Evolutionary conservation across 2,888 invertebrate species (phyloP).

Genomic region (Coelinius sp.): DNA sequence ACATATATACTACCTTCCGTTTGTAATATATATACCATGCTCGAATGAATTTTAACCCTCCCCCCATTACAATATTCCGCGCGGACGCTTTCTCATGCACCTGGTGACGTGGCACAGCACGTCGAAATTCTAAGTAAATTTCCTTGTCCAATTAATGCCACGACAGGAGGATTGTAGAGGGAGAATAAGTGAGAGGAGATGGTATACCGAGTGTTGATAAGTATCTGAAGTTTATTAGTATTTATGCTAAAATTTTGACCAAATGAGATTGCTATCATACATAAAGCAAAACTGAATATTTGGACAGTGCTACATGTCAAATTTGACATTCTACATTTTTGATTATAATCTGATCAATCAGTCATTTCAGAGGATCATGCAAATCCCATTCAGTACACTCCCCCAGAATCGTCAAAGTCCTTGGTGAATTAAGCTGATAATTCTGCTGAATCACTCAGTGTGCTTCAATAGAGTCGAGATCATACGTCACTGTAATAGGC

Average conservation of each 20-base stretch:
- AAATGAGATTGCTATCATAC: neutral
- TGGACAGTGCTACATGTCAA: too few relatives aligned
- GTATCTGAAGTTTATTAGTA: neutral
- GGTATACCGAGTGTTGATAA: conserved; percentile 17
- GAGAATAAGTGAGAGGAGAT: conserved; percentile 12
- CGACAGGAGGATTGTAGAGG: conserved; percentile 20
- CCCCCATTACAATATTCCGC: conserved; percentile 31
- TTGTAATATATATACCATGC: conserved; percentile 36
- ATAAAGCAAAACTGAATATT: neutral
- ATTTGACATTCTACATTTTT: neutral
- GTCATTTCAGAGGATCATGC: neutral
- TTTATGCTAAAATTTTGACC: conserved; percentile 4
- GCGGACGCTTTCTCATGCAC: conserved; percentile 34
- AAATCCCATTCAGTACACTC: conserved; percentile 7
- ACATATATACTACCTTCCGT: conserved; percentile 23
- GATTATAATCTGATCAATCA: neutral
- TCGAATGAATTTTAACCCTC: conserved; percentile 38
- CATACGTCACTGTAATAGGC: conserved; percentile 24
- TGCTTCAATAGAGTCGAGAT: conserved; percentile 41
- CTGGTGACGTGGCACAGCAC: conserved; percentile 43
- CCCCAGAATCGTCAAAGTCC: conserved; percentile 5
- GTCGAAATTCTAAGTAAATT: conserved; percentile 62
- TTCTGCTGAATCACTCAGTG: neutral
- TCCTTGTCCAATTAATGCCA: conserved; percentile 60
- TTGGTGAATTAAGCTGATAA: neutral